A percentile compares a stretch with the other conserved stretches of the same genome.
Evolutionary conservation across 2,888 invertebrate genomes (phyloP).

Genomic region (Drosophila pegasa): DNA sequence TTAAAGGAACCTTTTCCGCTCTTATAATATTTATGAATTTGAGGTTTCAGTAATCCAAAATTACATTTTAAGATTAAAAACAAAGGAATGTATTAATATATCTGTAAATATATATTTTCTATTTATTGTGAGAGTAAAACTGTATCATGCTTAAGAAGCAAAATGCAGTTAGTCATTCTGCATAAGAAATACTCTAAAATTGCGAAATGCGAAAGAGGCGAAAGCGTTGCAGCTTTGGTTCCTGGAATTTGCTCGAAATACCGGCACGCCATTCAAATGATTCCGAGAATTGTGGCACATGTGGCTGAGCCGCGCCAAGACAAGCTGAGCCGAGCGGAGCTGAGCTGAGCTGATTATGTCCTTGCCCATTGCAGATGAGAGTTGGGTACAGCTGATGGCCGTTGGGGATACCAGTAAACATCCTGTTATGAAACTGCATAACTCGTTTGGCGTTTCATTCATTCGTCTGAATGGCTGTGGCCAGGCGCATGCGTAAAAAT

Average conservation of each 20-base stretch:
- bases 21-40: too few species aligned
- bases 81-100: too few species aligned
- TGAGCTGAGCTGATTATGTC: slow-evolving; percentile 38
- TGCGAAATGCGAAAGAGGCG: not conserved
- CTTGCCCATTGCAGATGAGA: slow-evolving; percentile 30
- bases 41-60: too few species aligned
- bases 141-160: too few species aligned
- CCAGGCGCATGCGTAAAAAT: slow-evolving; percentile 65
- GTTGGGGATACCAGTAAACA: slow-evolving; percentile 51
- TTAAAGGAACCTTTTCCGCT: too few species aligned
- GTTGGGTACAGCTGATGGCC: slow-evolving; percentile 18
- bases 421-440: slow-evolving; percentile 66
- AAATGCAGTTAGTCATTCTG: not conserved
- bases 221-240: slow-evolving; percentile 61
- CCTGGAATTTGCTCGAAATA: slow-evolving; percentile 38
- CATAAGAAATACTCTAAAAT: not conserved
- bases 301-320: slow-evolving; percentile 6
- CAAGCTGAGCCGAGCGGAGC: not conserved
- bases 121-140: too few species aligned
- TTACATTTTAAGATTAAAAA: too few species aligned
- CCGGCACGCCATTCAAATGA: slow-evolving; percentile 47
- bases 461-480: slow-evolving; percentile 14
- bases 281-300: slow-evolving; percentile 58
- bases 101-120: too few species aligned
- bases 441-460: slow-evolving; percentile 60